These are phyloP conservation scores for Melolontha melolontha DNA, from an alignment of 2,888 invertebrate species.

Conservation along the genomic window DNA sequence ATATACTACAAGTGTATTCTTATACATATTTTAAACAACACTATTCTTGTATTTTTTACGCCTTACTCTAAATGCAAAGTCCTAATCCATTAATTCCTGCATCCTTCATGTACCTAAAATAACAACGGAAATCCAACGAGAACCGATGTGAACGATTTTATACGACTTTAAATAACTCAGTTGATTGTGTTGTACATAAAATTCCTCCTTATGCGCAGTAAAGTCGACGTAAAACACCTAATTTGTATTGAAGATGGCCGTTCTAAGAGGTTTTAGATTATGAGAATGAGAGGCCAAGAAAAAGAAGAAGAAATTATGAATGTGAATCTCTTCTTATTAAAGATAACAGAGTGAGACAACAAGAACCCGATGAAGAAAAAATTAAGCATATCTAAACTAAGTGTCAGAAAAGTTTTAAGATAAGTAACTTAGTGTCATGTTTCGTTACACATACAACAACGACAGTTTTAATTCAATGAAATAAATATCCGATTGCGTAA, in stretches of 20 bases:
- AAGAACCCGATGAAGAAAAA: background rate
- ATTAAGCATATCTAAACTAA: too few species aligned
- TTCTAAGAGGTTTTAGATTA: constrained; percentile 26
- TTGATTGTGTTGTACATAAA: constrained; percentile 22
- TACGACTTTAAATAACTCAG: constrained; percentile 11
- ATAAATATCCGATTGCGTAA: constrained; percentile 30
- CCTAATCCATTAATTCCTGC: too few species aligned
- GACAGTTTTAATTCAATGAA: constrained; percentile 26
- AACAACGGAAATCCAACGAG: background rate
- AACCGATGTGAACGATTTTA: constrained; percentile 4
- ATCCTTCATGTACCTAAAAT: background rate
- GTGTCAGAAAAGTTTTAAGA: constrained; percentile 20
- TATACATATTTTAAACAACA: too few species aligned
- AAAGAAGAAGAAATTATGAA: background rate
- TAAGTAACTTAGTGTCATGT: constrained; percentile 29
- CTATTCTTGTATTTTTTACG: too few species aligned
- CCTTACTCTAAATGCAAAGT: too few species aligned
- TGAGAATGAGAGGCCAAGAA: background rate
- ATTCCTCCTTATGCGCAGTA: constrained; percentile 6
- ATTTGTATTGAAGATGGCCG: constrained; percentile 23
- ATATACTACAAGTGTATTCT: too few species aligned
- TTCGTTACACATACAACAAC: constrained; percentile 6
- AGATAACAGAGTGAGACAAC: constrained; percentile 6
- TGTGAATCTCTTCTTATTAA: background rate
- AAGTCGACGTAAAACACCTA: constrained; percentile 12